Conservation (phyloP, 1,140 invertebrate species). For the Drosophila repletoides region DNA sequence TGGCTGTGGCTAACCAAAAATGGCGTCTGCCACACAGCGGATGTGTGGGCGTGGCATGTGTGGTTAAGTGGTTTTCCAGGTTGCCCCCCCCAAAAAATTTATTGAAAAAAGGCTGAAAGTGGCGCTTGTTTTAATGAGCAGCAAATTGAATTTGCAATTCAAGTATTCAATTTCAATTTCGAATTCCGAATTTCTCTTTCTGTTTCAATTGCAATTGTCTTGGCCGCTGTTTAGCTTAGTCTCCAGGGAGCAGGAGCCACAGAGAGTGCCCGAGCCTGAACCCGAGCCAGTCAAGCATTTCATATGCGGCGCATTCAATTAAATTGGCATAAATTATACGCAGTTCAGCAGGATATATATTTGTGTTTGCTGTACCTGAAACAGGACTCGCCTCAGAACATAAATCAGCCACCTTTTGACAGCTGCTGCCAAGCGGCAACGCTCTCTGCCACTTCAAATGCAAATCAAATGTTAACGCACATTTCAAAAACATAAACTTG, state of each 20-base stretch:
- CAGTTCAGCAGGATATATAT: conserved; percentile 45
- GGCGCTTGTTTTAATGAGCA: conserved; percentile 69
- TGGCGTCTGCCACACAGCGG: conserved; percentile 26
- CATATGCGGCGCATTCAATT: conserved; percentile 56
- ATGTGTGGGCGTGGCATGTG: conserved; percentile 38
- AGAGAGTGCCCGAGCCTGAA: not conserved
- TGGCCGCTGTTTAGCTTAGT: conserved; percentile 44
- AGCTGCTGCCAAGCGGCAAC: conserved; percentile 30
- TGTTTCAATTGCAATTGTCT: conserved; percentile 53
- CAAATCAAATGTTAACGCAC: conserved; percentile 57
- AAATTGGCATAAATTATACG: conserved; percentile 73
- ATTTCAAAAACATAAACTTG: conserved; percentile 48
- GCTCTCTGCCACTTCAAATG: conserved; percentile 52
- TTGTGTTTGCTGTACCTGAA: conserved; percentile 12
- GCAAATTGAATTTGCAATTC: conserved; percentile 79
- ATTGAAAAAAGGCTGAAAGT: conserved; percentile 40
- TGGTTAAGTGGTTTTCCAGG: conserved; percentile 73
- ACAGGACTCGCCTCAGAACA: conserved; percentile 5
- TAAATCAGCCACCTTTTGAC: conserved; percentile 68
- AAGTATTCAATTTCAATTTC: conserved; percentile 50
- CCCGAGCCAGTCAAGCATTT: conserved; percentile 2
- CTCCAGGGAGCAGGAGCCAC: conserved; percentile 1
- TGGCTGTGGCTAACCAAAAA: conserved; percentile 45
- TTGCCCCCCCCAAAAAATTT: conserved; percentile 33
- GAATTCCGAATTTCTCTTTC: conserved; percentile 63